Conservation (phyloP, 2,113 vertebrate genomes). For the Takifugu flavidus region DNA sequence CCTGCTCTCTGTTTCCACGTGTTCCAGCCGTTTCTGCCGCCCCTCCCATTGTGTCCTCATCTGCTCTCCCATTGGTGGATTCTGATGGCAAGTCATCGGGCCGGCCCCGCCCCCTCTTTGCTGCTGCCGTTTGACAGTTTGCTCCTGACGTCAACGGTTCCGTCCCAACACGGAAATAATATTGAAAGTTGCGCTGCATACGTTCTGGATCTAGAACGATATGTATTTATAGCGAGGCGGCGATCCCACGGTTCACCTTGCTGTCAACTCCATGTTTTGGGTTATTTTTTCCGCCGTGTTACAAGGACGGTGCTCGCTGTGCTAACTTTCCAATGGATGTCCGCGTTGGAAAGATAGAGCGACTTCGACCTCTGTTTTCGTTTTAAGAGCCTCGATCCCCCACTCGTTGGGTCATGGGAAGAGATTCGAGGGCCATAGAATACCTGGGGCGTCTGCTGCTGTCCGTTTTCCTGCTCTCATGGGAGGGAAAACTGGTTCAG, state of each 20-base stretch:
- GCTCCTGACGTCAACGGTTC: conserved; percentile 58
- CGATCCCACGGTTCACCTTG: neutral
- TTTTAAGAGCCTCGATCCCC: conserved; percentile 11
- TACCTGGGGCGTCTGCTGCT: conserved; percentile 40
- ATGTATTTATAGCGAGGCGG: conserved; percentile 6
- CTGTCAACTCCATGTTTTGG: neutral
- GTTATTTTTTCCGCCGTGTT: neutral
- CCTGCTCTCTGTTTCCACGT: conserved; percentile 67
- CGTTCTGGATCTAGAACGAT: neutral
- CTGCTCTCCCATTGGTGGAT: conserved; percentile 43
- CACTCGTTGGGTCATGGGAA: conserved; percentile 36
- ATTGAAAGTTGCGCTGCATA: conserved; percentile 6
- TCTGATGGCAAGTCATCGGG: conserved; percentile 23
- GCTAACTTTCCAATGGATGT: conserved; percentile 21
- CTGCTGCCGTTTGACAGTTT: conserved; percentile 7
- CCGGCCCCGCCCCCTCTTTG: neutral
- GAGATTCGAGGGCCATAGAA: conserved; percentile 21
- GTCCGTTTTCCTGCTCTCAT: conserved; percentile 50
- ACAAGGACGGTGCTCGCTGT: neutral
- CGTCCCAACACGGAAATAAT: conserved; percentile 75
- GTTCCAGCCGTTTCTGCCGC: conserved; percentile 66
- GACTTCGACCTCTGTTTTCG: conserved; percentile 52
- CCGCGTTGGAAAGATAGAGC: conserved; percentile 26
- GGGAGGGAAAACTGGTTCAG: conserved; percentile 45
- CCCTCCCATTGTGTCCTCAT: conserved; percentile 26